Evolutionary conservation across 1,140 invertebrate genomes (phyloP).

Genomic region (Liolophura sinensis): DNA sequence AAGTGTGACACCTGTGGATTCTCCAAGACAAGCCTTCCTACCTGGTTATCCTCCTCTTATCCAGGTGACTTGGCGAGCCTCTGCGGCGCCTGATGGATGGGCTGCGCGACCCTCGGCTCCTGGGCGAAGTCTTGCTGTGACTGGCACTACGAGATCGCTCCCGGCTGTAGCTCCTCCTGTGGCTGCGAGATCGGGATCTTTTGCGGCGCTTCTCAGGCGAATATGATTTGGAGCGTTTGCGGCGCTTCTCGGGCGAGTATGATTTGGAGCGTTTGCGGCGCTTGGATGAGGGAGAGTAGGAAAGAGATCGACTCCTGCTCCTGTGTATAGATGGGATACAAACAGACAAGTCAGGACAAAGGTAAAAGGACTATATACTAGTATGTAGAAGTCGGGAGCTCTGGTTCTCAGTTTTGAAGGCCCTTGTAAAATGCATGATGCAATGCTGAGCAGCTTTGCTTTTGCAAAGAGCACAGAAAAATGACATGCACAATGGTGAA

Average conservation of each 20-base stretch:
- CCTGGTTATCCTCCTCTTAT: slow-evolving; percentile 88
- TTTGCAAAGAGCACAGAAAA: too few species aligned
- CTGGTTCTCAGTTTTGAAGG: too few species aligned
- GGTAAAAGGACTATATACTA: too few species aligned
- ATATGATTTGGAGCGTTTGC: not conserved
- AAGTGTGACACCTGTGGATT: too few species aligned
- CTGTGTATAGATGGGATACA: slow-evolving; percentile 11
- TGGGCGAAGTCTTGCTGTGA: slow-evolving; percentile 17
- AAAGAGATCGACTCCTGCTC: slow-evolving; percentile 21
- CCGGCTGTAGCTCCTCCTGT: slow-evolving; percentile 15
- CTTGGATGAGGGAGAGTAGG: slow-evolving; percentile 22
- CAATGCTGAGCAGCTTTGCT: too few species aligned
- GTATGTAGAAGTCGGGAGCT: too few species aligned
- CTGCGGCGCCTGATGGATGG: slow-evolving; percentile 81
- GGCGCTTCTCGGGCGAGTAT: not conserved
- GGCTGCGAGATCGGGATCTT: slow-evolving; percentile 1
- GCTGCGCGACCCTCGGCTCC: slow-evolving; percentile 43
- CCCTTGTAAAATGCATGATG: too few species aligned
- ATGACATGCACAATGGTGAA: too few species aligned
- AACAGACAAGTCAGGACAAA: not conserved
- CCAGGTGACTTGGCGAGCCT: slow-evolving; percentile 88
- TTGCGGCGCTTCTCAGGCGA: slow-evolving; percentile 1
- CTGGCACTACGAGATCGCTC: slow-evolving; percentile 5
- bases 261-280: slow-evolving; percentile 4
- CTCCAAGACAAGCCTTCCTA: slow-evolving; percentile 52